Conservation (phyloP, 2,113 vertebrate species). For the Malurus elegans region DNA sequence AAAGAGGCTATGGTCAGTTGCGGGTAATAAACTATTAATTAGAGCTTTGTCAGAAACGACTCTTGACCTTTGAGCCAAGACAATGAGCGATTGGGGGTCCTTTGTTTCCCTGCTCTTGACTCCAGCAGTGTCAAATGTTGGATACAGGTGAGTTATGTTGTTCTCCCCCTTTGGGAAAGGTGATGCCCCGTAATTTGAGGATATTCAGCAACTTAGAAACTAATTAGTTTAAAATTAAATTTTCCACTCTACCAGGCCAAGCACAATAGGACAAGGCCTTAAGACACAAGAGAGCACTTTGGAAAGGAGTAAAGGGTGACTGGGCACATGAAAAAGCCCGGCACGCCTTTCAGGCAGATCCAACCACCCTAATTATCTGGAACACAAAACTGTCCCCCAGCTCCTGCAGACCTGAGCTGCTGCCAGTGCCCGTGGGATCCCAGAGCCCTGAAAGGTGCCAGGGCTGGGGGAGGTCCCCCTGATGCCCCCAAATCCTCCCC, state of each 20-base stretch:
- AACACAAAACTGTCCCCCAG: background rate
- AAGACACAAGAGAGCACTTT: slow-evolving; percentile 31
- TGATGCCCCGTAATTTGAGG: slow-evolving; percentile 83
- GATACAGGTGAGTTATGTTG: slow-evolving; percentile 72
- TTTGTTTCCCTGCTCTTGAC: slow-evolving; percentile 77
- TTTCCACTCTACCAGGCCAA: slow-evolving; percentile 83
- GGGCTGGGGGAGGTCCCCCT: background rate
- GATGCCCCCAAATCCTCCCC: background rate
- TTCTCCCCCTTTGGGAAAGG: slow-evolving; percentile 66
- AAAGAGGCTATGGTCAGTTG: slow-evolving; percentile 76
- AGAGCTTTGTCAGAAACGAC: slow-evolving; percentile 79
- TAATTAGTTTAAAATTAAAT: slow-evolving; percentile 91
- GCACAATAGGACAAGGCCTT: slow-evolving; percentile 68
- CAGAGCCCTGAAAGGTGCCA: background rate
- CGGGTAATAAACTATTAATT: slow-evolving; percentile 90
- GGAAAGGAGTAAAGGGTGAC: background rate
- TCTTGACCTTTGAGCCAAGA: slow-evolving; percentile 77
- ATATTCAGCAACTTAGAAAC: slow-evolving; percentile 71
- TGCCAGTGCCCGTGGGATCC: background rate
- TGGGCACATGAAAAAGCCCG: background rate
- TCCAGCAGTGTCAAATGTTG: slow-evolving; percentile 84
- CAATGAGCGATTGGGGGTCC: slow-evolving; percentile 75
- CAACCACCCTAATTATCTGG: slow-evolving; percentile 34
- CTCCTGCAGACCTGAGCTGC: background rate
- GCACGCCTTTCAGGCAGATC: background rate